Conservation (phyloP, 2,113 vertebrate genomes). For the Pao palembangensis region DNA sequence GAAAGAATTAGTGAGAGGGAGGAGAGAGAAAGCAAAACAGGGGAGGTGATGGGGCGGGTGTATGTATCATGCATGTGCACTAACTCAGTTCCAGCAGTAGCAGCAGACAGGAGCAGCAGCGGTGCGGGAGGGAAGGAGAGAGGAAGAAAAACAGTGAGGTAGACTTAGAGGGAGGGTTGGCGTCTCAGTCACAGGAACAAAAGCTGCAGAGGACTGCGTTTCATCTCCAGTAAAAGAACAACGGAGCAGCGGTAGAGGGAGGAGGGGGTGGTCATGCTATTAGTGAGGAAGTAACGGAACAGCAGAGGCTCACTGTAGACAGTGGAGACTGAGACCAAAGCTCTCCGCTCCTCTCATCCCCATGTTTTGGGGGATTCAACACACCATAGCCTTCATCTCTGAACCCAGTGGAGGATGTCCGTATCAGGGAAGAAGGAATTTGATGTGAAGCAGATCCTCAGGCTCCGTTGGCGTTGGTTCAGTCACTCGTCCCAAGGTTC, state of each 20-base stretch:
- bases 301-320: conserved; percentile 52
- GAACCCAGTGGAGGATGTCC: conserved; percentile 81
- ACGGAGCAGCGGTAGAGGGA: conserved; percentile 51
- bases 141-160: conserved; percentile 48
- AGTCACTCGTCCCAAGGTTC: conserved; percentile 89
- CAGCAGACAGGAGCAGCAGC: conserved; percentile 64
- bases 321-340: conserved; percentile 59
- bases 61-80: conserved; percentile 77
- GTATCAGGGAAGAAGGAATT: conserved; percentile 95
- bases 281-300: conserved; percentile 61
- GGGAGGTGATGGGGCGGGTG: conserved; percentile 64
- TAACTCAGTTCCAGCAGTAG: conserved; percentile 73
- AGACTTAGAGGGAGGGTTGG: conserved; percentile 69
- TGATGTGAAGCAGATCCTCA: conserved; percentile 95
- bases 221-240: conserved; percentile 65
- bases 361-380: conserved; percentile 67
- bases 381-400: conserved; percentile 54
- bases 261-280: conserved; percentile 59
- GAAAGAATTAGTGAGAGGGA: conserved; percentile 31
- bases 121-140: conserved; percentile 58
- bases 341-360: conserved; percentile 62
- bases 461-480: conserved; percentile 96
- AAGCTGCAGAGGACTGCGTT: conserved; percentile 72
- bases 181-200: conserved; percentile 67
- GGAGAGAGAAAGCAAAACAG: conserved; percentile 54